Base-by-base conservation (phyloP, 37 sponge, comb jelly and placozoan genomes). In the Ianthella basta region DNA sequence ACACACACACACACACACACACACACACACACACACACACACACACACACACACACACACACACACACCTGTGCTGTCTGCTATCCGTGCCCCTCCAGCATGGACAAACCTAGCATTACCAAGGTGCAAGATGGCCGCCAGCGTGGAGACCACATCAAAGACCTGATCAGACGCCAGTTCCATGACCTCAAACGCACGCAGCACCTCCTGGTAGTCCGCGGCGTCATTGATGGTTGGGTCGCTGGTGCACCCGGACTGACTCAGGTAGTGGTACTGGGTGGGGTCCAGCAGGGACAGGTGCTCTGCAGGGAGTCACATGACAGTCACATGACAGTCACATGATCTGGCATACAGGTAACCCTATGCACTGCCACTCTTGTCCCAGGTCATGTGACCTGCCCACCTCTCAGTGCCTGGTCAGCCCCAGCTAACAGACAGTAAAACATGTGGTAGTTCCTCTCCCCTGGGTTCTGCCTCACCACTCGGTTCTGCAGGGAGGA, bases 391-490 rank as follows among this genome's bases (percentile, higher is more conserved):
- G n/a, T n/a, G 50, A 3, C 50, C 50, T 41, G 33, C 80, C 44
- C 37, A 90, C 91, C 88, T 86, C 68, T 92, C 81, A 88, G 84
- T 38, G 82, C 88, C 18, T 68, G 41, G 64, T 89, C 83, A 29
- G 82, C 70, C 37, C 95, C 95, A 8, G 83, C 82, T 24, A 97
- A 15, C 82, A 97, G 39, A 59, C 80, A 79, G 73, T 98, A 98
- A 80, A 98, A 98, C 67, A 98, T 96, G 89, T 98, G 99, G 59
- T 83, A 98, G 89, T 98, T 98, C 27, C 99, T 77, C 85, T 98
- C 99, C 60, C 83, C 74, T 12, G 99, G 96, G 60, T 98, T 98
- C 87, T 98, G 99, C 13, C 97, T 40, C 4, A 97, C 98, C 1
- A 95, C 94, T 44, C 98, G 82, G 82, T 97, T 97, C 94, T 97